These are phyloP conservation scores for Abrostola triplasia DNA, from an alignment of 2,888 invertebrate genomes.

Conservation along the genomic window DNA sequence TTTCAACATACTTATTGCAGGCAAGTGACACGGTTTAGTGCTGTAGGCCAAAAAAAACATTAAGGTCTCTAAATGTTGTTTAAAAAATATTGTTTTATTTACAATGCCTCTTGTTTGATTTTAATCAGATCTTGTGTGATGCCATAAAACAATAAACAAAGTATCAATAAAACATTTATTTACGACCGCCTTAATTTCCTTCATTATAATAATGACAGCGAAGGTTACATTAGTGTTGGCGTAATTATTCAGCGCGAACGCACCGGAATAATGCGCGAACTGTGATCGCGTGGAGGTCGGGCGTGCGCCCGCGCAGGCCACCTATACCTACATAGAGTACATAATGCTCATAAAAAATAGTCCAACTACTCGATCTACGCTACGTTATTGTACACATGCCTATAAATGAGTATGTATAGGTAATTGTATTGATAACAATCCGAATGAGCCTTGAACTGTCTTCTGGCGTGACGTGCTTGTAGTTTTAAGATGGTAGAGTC, in stretches of 20 bases:
- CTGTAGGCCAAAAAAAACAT: too few species aligned
- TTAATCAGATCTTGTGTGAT: neutral
- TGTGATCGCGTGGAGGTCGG: constrained; percentile 44
- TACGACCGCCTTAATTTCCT: constrained; percentile 26
- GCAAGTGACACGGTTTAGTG: too few species aligned
- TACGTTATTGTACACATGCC: constrained; percentile 36
- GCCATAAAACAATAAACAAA: constrained; percentile 1
- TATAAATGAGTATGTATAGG: too few species aligned
- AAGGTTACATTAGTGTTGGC: constrained; percentile 57
- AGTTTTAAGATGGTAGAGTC: too few species aligned
- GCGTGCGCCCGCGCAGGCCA: constrained; percentile 35
- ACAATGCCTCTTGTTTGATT: neutral
- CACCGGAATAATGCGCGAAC: constrained; percentile 37
- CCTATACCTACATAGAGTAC: constrained; percentile 19
- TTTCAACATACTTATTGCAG: too few species aligned
- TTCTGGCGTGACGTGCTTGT: too few species aligned
- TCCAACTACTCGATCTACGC: constrained; percentile 53
- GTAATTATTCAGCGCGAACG: constrained; percentile 63
- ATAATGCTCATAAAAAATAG: constrained; percentile 48
- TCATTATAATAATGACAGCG: constrained; percentile 43
- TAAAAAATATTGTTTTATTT: too few species aligned
- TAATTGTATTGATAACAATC: too few species aligned
- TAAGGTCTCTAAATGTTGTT: too few species aligned
- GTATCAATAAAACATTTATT: neutral
- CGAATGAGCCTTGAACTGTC: too few species aligned